Conservation (phyloP, 2,888 invertebrate species). For the Caenorhabditis sinica region DNA sequence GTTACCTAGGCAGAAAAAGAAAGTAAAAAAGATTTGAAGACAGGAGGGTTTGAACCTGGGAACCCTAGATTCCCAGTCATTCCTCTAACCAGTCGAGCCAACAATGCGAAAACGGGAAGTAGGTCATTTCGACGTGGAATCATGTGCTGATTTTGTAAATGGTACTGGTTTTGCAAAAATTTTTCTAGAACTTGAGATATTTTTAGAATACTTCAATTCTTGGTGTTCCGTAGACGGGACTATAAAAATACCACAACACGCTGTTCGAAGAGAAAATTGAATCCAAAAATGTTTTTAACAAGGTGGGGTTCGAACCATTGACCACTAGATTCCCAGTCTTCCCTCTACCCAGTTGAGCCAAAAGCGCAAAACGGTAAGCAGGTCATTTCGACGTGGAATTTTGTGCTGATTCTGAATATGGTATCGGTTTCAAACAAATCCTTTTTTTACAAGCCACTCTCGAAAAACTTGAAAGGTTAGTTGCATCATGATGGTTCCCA, state of each 20-base stretch:
- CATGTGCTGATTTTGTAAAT: not conserved
- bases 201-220: too few species aligned
- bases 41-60: not conserved
- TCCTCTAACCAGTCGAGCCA: slow-evolving; percentile 2
- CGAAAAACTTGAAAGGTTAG: too few species aligned
- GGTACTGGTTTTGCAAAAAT: too few species aligned
- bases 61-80: not conserved
- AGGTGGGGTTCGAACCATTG: not conserved
- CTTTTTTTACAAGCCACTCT: too few species aligned
- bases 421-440: not conserved
- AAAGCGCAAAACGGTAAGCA: not conserved
- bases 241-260: too few species aligned
- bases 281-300: not conserved
- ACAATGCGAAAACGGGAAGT: not conserved
- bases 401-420: not conserved
- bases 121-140: not conserved
- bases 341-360: not conserved
- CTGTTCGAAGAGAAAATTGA: too few species aligned
- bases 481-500: too few species aligned
- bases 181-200: too few species aligned
- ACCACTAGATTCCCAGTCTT: not conserved
- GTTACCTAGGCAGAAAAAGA: too few species aligned
- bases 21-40: too few species aligned
- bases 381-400: not conserved
- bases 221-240: too few species aligned